Evolutionary conservation across 2,797 vertebrate genomes (phyloP).

Genomic region (Gobionotothen gibberifrons): DNA sequence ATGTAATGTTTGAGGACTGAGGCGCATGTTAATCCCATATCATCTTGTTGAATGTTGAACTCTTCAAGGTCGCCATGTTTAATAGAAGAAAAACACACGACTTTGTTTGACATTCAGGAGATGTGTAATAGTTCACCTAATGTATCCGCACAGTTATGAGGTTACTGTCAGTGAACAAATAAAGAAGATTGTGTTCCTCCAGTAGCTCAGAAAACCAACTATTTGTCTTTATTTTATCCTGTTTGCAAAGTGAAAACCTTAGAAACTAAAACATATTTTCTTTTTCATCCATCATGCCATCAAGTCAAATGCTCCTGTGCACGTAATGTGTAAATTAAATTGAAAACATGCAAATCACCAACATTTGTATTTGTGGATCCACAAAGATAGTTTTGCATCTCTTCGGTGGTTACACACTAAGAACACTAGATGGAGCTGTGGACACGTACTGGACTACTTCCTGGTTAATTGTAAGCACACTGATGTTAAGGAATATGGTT

Average conservation of each 20-base stretch:
- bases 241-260: neutral
- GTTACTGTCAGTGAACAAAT: neutral
- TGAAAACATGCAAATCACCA: neutral
- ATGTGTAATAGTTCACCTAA: neutral
- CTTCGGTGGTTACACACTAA: neutral
- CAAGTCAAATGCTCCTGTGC: neutral
- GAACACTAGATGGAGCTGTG: conserved; percentile 55
- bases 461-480: neutral
- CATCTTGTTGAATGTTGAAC: neutral
- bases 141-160: neutral
- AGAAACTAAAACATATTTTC: neutral
- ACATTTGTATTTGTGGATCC: no score
- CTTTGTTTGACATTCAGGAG: conserved; percentile 1
- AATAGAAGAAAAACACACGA: conserved; percentile 6
- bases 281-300: neutral
- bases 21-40: neutral
- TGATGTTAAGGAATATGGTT: neutral
- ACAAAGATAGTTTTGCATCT: neutral
- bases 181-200: neutral
- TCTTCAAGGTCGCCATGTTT: conserved; percentile 1
- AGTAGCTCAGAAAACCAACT: neutral
- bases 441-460: neutral
- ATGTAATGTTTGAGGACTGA: neutral
- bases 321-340: neutral
- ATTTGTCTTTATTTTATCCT: neutral